These are phyloP conservation scores for Cyclina sinensis DNA, from an alignment of 1,140 invertebrate genomes.

Conservation along the genomic window DNA sequence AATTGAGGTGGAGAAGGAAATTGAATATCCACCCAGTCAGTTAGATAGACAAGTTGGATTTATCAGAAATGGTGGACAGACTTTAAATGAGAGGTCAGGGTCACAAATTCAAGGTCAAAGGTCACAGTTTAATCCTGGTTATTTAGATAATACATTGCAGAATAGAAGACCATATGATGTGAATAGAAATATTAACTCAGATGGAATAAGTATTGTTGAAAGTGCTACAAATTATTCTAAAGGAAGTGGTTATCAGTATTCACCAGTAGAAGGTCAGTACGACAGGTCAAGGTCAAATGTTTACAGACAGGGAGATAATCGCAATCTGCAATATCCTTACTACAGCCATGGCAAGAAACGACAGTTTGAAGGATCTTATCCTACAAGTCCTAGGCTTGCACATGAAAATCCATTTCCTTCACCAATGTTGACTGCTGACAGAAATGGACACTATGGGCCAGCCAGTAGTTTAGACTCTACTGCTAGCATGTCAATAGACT, in stretches of 20 bases:
- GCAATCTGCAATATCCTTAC: neutral
- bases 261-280: neutral
- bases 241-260: slow-evolving; percentile 47
- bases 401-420: slow-evolving; percentile 48
- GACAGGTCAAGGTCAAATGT: slow-evolving; percentile 28
- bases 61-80: slow-evolving; percentile 29
- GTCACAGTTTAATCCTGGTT: slow-evolving; percentile 60
- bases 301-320: slow-evolving; percentile 14
- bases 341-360: neutral
- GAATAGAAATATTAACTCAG: neutral
- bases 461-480: slow-evolving; percentile 38
- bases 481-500: slow-evolving; percentile 57
- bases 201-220: neutral
- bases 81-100: neutral
- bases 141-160: slow-evolving; percentile 44
- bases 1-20: slow-evolving; percentile 33
- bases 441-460: slow-evolving; percentile 12
- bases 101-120: slow-evolving; percentile 40
- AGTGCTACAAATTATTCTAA: slow-evolving; percentile 13
- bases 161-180: slow-evolving; percentile 12
- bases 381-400: neutral
- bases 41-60: slow-evolving; percentile 54
- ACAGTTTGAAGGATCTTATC: neutral
- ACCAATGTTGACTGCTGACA: slow-evolving; percentile 6
- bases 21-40: neutral